These are phyloP conservation scores for Pachycephus smyrnensis DNA, from an alignment of 2,888 invertebrate genomes.

Conservation along the genomic window DNA sequence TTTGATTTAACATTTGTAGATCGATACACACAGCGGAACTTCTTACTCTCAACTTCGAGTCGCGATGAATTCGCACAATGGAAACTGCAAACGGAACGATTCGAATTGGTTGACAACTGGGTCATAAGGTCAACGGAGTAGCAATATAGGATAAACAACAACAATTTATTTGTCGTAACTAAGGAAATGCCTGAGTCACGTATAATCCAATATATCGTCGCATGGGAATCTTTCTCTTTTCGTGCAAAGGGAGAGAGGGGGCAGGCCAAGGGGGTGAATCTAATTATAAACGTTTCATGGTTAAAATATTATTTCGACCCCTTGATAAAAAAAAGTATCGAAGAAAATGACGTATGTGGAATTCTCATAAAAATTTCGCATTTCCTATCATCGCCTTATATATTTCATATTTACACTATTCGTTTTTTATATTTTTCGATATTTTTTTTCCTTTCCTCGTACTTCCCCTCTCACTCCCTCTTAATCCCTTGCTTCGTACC, in stretches of 20 bases:
- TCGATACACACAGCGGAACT: background rate
- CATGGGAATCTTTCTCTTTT: background rate
- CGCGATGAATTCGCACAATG: background rate
- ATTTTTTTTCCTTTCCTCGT: background rate
- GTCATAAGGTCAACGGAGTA: background rate
- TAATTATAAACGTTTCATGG: background rate
- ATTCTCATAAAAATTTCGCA: too few relatives aligned
- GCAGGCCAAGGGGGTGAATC: background rate
- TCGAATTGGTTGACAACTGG: background rate
- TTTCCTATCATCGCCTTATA: too few relatives aligned
- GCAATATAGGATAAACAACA: background rate
- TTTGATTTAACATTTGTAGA: background rate
- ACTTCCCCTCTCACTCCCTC: background rate
- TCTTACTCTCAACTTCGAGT: background rate
- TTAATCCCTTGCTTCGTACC: background rate
- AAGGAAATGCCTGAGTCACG: background rate
- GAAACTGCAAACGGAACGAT: background rate
- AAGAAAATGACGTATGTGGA: background rate
- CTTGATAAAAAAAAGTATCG: background rate
- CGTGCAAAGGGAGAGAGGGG: background rate
- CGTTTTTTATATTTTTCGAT: background rate
- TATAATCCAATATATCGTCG: background rate
- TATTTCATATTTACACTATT: too few relatives aligned
- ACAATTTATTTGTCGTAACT: background rate
- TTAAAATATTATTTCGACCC: background rate